Base-by-base conservation (phyloP, 2,888 invertebrate genomes). In the Brachynemurus nebulosus region DNA sequence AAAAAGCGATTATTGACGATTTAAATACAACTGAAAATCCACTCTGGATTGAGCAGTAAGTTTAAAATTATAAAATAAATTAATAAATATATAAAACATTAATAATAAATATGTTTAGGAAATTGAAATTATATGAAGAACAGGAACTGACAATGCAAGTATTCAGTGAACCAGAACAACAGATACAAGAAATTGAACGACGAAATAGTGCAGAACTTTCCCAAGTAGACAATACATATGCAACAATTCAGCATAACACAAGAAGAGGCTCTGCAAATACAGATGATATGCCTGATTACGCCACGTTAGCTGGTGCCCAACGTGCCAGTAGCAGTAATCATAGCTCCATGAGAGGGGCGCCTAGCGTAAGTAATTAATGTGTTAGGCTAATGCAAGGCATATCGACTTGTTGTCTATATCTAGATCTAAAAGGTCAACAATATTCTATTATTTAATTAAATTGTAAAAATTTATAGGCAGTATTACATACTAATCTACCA, bases 71-170 rank as follows among this genome's bases (percentile, higher is more conserved):
- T n/a, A n/a, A n/a, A n/a, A n/a, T n/a, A n/a, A n/a, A n/a, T n/a
- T n/a, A n/a, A n/a, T n/a, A n/a, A n/a, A n/a, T n/a, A n/a, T n/a
- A n/a, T n/a, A n/a, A n/a, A n/a, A n/a, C n/a, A n/a, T n/a, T n/a
- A n/a, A 27, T 16, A 14, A 14, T 11, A 7, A 12, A 18, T 12
- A 47, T 50, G 58, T 59, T 2, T 51, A 82, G 81, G 56, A 90
- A 90, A 68, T 66, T 90, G 19, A 78, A 90, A 59, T 76, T 89
- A 0, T 91, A 91, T 53, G 90, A 91, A 63, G 90, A 91, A 54
- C 90, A 91, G 64, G 90, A 91, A 64, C 68, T 91, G 45, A 90
- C 89, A 21, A 91, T 91, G 91, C 88, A 90, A 63, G 90, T 91
- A 16, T 89, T 90, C 58, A 80, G 80, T 51, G 83, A 84, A 57